Conservation (phyloP, 2,888 invertebrate species). For the Amorpha juglandis region DNA sequence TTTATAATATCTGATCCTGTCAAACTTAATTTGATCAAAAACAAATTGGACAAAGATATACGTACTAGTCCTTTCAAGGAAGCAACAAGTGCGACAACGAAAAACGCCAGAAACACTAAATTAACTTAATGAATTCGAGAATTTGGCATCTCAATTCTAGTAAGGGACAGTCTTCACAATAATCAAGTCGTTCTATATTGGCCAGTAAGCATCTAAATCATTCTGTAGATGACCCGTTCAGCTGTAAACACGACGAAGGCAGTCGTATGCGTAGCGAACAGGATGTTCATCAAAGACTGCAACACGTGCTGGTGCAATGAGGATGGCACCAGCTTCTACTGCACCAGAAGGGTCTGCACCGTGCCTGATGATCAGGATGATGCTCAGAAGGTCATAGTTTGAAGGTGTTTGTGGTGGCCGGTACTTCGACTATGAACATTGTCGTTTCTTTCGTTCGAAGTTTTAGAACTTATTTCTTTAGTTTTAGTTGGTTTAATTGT, state of each 20-base stretch:
- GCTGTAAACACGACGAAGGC: constrained; percentile 44
- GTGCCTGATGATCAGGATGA: constrained; percentile 51
- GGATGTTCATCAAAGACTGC: constrained; percentile 77
- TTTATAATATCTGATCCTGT: too few species aligned
- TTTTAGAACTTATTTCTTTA: too few species aligned
- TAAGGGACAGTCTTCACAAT: not conserved
- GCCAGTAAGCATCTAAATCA: not conserved
- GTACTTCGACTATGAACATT: not conserved
- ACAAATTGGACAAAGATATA: too few species aligned
- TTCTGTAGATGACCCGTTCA: constrained; percentile 25
- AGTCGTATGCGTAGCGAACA: constrained; percentile 69
- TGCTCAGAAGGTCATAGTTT: not conserved
- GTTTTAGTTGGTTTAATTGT: too few species aligned
- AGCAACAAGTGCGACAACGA: too few species aligned
- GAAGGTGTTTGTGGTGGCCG: not conserved
- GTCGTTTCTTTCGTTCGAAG: not conserved
- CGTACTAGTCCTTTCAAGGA: too few species aligned
- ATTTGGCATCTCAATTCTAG: not conserved
- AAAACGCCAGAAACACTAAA: too few species aligned
- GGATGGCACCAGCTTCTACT: constrained; percentile 76
- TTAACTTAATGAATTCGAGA: too few species aligned
- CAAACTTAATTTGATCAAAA: too few species aligned
- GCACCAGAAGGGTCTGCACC: constrained; percentile 75
- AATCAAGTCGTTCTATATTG: not conserved
- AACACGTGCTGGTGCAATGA: constrained; percentile 81